Conservation (phyloP, 2,797 vertebrate species). For the Gambelia wislizenii region DNA sequence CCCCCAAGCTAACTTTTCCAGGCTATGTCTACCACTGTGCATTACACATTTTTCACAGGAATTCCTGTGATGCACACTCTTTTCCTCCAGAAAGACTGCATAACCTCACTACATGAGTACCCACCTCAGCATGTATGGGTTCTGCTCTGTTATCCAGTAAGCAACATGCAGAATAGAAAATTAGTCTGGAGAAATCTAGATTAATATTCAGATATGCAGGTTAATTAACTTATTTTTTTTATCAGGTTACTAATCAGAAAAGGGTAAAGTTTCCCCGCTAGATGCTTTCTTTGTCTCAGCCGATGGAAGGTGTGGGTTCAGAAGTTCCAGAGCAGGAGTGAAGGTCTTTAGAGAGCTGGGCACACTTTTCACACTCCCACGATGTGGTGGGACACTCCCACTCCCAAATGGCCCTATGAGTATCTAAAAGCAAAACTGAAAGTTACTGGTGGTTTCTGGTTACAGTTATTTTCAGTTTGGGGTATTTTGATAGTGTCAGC, state of each 20-base stretch:
- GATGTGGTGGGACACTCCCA: too few relatives aligned
- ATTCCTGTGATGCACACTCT: not conserved
- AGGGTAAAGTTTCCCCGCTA: not conserved
- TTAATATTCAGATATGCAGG: not conserved
- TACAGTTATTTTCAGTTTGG: too few relatives aligned
- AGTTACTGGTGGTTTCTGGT: too few relatives aligned
- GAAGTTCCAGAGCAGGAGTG: not conserved
- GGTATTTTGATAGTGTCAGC: too few relatives aligned
- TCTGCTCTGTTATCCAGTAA: not conserved
- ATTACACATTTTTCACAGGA: too few relatives aligned
- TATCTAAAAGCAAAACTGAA: too few relatives aligned
- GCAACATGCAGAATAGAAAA: not conserved
- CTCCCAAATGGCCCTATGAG: too few relatives aligned
- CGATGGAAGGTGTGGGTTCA: not conserved
- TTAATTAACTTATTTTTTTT: conserved; percentile 7
- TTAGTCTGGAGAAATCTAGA: not conserved
- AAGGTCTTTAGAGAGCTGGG: too few relatives aligned
- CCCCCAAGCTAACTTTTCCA: too few relatives aligned
- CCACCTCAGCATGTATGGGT: not conserved
- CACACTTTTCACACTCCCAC: too few relatives aligned
- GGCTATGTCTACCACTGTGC: too few relatives aligned
- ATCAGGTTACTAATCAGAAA: not conserved
- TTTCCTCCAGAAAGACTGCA: not conserved
- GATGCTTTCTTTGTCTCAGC: not conserved
- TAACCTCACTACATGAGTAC: not conserved